Evolutionary conservation across 2,113 vertebrate species (phyloP), one percentile per base, ranked within the genome.

Genomic region (Porphyrio hochstetteri): DNA sequence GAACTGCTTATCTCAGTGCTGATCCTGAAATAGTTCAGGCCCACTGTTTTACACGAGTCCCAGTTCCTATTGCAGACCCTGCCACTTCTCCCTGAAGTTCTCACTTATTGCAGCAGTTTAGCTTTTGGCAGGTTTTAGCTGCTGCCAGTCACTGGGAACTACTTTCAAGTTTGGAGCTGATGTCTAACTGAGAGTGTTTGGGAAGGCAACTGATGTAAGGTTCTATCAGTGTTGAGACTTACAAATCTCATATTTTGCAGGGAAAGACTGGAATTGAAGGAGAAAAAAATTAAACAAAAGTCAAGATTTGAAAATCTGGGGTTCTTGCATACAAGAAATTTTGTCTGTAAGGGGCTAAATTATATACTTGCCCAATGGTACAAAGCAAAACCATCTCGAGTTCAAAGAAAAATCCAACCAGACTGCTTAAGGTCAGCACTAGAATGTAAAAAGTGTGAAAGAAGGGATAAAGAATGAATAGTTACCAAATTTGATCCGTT

Each of bases 121-220:
- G 35, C 48, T 94, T 81, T 88, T 94, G 81, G 40, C 86, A 91
- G 50, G 29, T 93, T 92, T 92, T 59, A 88, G 31, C 40, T 88
- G 69, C 36, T 90, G 86, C 61, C 56, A 74, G 31, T 72, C 31
- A 52, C 59, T 52, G 48, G 85, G 71, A 86, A 35, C 70, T 23
- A 12, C 53, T 90, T 50, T 60, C 65, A 87, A 86, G 75, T 28
- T 25, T n/a, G 14, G n/a, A n/a, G 10, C 50, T 64, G 19, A 48
- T 7, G 4, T 87, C 56, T 64, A 63, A 69, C 31, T 38, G 40
- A 64, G 59, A 82, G 40, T 27, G 28, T 71, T 92, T 35, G 44
- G 40, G 25, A 79, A 88, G 79, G 50, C 27, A 88, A n/a, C 52
- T 38, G 27, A 90, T 86, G 56, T 5, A 72, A 82, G 48, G 17